These are phyloP conservation scores for Macquaria ambigua DNA, from an alignment of 2,113 vertebrate genomes.

Conservation along the genomic window DNA sequence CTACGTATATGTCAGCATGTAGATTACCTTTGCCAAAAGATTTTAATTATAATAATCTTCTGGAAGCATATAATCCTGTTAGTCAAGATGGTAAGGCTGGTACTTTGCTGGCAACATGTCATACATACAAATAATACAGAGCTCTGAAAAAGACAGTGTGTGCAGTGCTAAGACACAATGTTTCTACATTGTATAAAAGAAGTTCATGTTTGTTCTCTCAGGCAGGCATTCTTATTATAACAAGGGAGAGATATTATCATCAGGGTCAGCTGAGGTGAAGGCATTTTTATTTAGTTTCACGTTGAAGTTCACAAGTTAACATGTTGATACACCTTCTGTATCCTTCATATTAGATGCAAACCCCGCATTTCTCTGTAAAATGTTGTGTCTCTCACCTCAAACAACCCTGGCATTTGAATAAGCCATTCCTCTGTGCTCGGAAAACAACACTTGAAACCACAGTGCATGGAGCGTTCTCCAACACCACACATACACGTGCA, in stretches of 20 bases:
- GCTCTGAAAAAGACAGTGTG: not conserved
- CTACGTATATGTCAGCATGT: constrained; percentile 32
- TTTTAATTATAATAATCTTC: constrained; percentile 58
- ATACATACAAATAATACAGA: constrained; percentile 5
- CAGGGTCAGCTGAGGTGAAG: constrained; percentile 29
- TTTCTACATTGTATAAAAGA: constrained; percentile 23
- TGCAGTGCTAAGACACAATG: constrained; percentile 12
- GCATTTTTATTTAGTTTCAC: constrained; percentile 21
- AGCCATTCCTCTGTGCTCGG: constrained; percentile 54
- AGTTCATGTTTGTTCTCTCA: constrained; percentile 40
- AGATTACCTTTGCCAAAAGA: constrained; percentile 41
- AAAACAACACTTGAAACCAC: constrained; percentile 72
- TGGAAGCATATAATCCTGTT: constrained; percentile 56
- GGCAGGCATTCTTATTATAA: constrained; percentile 10
- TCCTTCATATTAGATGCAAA: constrained; percentile 6
- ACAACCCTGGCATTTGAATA: constrained; percentile 67
- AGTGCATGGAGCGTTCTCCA: constrained; percentile 42
- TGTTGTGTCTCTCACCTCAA: constrained; percentile 60
- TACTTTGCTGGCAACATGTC: constrained; percentile 17
- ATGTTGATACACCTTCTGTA: constrained; percentile 6
- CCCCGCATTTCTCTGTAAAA: constrained; percentile 41
- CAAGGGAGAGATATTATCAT: constrained; percentile 1
- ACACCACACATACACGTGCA: not conserved
- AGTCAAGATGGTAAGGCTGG: constrained; percentile 31
- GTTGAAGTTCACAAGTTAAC: not conserved